phyloP scores from a whole-genome alignment of 2,888 invertebrate genomes.

The Orthosia gothica region DNA sequence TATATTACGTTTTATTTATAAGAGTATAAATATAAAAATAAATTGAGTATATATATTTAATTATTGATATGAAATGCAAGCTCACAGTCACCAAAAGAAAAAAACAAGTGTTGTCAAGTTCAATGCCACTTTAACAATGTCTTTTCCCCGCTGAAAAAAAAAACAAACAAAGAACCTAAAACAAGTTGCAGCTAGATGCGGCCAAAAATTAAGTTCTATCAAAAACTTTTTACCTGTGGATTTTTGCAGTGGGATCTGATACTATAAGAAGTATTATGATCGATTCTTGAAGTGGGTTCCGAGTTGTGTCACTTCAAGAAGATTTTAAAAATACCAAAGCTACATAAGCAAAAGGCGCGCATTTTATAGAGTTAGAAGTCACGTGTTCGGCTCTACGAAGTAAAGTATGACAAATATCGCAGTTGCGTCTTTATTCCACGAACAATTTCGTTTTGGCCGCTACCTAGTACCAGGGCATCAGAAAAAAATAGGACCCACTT shows the following conservation, averaged over 20 bases:
- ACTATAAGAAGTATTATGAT: no score
- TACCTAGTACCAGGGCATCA: constrained; percentile 19
- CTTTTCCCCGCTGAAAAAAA: no score
- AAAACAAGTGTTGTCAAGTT: no score
- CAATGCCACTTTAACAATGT: no score
- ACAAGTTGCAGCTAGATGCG: no score
- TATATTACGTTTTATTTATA: no score
- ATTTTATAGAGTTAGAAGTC: not conserved
- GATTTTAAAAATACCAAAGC: constrained; percentile 54
- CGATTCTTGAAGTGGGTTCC: constrained; percentile 5
- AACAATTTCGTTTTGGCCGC: constrained; percentile 24
- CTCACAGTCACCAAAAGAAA: not conserved
- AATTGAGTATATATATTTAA: no score
- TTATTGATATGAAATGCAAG: not conserved
- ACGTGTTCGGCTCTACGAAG: not conserved
- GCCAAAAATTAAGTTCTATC: no score
- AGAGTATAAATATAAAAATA: no score
- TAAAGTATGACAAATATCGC: not conserved
- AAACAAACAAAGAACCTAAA: no score
- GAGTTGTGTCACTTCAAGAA: constrained; percentile 52
- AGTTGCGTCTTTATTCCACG: constrained; percentile 30
- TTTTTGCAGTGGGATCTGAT: no score
- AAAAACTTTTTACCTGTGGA: no score
- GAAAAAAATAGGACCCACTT: not conserved
- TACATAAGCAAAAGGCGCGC: constrained; percentile 28